Evolutionary conservation across 2,113 vertebrate species (phyloP), one percentile per base, ranked within the genome.

Genomic region (Ageneiosus marmoratus): DNA sequence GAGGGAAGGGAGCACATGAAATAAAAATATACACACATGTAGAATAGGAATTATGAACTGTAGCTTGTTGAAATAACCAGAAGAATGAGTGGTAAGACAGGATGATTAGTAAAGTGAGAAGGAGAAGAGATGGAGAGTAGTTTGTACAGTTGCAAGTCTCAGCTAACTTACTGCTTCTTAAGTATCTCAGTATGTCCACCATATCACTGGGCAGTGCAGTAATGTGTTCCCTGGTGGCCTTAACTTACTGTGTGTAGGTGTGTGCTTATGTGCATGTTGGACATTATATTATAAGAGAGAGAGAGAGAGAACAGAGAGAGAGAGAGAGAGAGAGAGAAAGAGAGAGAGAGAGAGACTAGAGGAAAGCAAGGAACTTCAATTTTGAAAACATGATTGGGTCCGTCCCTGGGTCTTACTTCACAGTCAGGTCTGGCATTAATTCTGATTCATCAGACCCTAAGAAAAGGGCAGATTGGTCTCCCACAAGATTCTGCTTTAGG

Each of bases 101-200:
- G 53, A 77, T 41, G 34, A 77, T 77, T 56, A 41, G 75, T 77
- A 62, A 34, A 12, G 48, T 1, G 16, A 27, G 56, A 44, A 44
- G 76, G n/a, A 63, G 58, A 48, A 63, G 16, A 63, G 77, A 79
- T 24, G 56, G n/a, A 44, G 56, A 48, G 37, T 69, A 56, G 58
- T 22, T 82, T 67, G 37, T 65, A n/a, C n/a, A 32, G 51, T 53
- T 44, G 15, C 15, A 29, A 50, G 76, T 80, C 77, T 69, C 46
- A 69, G 74, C 82, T 81, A 41, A 41, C 46, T 70, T 76, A 82
- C 75, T 56, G 10, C 81, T 70, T n/a, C 62, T 77, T 84, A 87
- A 85, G 80, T 79, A 83, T 79, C 69, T 87, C 86, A 84, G 53
- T 82, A 65, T 87, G 86, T 84, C 70, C 74, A 83, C 11, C 72